These are phyloP conservation scores for Gambelia wislizenii DNA, from an alignment of 2,797 vertebrate species.

Conservation along the genomic window DNA sequence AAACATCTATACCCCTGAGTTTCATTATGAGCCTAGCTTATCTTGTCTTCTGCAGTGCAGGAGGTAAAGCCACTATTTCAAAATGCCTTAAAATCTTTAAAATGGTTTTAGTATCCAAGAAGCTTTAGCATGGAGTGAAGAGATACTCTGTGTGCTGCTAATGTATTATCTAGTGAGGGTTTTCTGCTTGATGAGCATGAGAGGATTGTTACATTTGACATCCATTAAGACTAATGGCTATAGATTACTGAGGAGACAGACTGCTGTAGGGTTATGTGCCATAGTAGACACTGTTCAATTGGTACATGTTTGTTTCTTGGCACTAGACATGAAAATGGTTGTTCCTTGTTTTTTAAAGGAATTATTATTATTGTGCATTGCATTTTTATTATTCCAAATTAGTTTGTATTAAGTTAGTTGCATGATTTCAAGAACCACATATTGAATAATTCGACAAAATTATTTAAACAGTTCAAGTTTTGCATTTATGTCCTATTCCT, in stretches of 20 bases:
- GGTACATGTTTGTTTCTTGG: not conserved
- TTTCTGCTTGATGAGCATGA: not conserved
- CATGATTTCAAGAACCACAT: not conserved
- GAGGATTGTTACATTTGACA: not conserved
- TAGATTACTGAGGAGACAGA: not conserved
- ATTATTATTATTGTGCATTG: not conserved
- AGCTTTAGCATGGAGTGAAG: not conserved
- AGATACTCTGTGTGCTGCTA: fast-evolving
- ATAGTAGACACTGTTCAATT: constrained; percentile 24
- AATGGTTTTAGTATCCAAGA: not conserved
- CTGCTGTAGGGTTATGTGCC: constrained; percentile 5
- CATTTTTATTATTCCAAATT: constrained; percentile 12
- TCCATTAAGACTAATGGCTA: constrained; percentile 20
- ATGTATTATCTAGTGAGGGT: not conserved
- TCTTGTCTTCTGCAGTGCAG: not conserved
- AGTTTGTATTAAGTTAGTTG: not conserved
- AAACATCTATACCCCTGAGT: constrained; percentile 12
- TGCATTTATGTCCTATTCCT: constrained; percentile 5
- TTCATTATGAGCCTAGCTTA: not conserved
- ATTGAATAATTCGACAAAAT: not conserved
- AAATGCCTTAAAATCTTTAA: constrained; percentile 11
- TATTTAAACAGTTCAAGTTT: not conserved
- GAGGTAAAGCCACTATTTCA: not conserved
- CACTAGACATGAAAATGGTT: constrained; percentile 20
- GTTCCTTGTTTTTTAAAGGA: constrained; percentile 14